Evolutionary conservation across 2,113 vertebrate species (phyloP).

Genomic region (Pluvianellus socialis): DNA sequence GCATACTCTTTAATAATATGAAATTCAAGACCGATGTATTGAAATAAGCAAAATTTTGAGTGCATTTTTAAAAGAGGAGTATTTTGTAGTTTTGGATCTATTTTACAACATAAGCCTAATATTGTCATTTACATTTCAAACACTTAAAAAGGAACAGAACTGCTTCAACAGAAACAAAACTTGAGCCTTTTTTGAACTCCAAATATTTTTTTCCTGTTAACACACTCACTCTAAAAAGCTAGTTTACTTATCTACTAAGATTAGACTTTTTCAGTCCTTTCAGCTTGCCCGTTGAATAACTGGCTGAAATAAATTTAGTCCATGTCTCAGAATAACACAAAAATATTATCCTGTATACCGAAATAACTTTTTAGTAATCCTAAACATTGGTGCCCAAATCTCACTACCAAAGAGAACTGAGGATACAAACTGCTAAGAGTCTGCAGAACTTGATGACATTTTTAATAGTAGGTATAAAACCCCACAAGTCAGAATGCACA

Average conservation of each 20-base stretch:
- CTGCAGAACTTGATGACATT: neutral
- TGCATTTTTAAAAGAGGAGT: neutral
- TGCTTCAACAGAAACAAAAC: neutral
- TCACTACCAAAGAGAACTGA: neutral
- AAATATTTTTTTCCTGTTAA: neutral
- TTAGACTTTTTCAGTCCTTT: neutral
- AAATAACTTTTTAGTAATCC: neutral
- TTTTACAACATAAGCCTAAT: neutral
- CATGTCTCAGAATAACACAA: neutral
- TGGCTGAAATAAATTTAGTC: neutral
- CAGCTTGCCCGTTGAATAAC: neutral
- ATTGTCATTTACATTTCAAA: neutral
- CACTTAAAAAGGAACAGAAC: neutral
- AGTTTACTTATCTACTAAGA: neutral
- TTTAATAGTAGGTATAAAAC: neutral
- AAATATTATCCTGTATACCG: neutral
- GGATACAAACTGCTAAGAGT: neutral
- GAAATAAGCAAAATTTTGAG: neutral
- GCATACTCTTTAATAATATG: neutral
- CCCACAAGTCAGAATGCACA: neutral
- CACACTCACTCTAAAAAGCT: neutral
- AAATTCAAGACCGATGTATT: neutral
- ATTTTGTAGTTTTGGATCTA: neutral
- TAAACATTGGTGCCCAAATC: neutral
- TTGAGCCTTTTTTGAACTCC: neutral